Evolutionary conservation across 2,113 vertebrate species (phyloP).

Genomic region (Choloepus hoffmanni): DNA sequence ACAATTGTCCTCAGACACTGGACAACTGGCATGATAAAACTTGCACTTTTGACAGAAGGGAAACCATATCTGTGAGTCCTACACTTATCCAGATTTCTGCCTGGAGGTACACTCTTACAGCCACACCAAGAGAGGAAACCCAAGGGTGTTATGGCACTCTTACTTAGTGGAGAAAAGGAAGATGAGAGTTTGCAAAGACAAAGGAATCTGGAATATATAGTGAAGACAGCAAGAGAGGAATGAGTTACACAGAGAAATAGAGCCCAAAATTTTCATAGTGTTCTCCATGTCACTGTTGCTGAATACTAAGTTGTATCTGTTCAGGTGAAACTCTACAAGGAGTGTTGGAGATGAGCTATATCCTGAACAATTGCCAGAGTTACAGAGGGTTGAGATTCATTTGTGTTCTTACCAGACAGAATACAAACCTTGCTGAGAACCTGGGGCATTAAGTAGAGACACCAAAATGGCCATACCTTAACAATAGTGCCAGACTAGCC

Average conservation of each 20-base stretch:
- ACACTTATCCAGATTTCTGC: neutral
- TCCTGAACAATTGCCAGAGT: neutral
- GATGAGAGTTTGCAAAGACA: neutral
- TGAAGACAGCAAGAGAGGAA: neutral
- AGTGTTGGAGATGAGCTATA: neutral
- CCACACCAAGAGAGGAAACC: neutral
- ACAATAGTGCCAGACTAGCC: neutral
- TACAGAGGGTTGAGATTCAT: neutral
- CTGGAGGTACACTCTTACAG: neutral
- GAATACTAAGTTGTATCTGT: neutral
- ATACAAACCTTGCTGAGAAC: neutral
- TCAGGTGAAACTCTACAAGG: too few relatives aligned
- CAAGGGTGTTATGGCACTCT: neutral
- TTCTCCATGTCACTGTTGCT: neutral
- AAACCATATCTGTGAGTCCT: neutral
- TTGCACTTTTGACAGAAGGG: neutral
- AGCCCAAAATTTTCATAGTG: neutral
- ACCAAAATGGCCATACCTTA: neutral
- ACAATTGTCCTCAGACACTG: neutral
- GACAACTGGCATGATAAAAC: neutral
- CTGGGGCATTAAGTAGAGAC: neutral
- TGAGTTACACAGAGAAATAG: neutral
- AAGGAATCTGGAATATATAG: neutral
- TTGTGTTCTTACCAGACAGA: neutral
- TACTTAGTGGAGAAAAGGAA: neutral